These are phyloP conservation scores for Caiman crocodilus DNA, from an alignment of 2,797 vertebrate species.

Conservation along the genomic window DNA sequence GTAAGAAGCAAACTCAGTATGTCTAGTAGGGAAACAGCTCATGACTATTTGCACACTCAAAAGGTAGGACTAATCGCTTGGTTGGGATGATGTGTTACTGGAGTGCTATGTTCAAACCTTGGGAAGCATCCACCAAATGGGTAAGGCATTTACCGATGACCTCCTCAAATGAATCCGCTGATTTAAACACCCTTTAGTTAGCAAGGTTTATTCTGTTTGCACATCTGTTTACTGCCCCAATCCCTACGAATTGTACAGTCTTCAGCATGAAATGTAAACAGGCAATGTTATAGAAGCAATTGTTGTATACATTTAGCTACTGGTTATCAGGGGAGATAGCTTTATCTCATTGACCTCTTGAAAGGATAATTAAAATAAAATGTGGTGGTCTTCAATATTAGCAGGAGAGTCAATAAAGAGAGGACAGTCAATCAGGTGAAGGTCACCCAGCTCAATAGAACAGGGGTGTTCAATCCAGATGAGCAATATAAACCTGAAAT, in stretches of 20 bases:
- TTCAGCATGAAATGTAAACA: not conserved
- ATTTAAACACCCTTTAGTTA: not conserved
- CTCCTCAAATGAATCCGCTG: not conserved
- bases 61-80: accelerated
- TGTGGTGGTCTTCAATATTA: not conserved
- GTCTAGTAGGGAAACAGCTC: not conserved
- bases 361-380: slow-evolving; percentile 9
- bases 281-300: not conserved
- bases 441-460: not conserved
- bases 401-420: not conserved
- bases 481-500: not conserved
- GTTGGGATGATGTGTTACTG: not conserved
- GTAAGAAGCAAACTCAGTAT: accelerated
- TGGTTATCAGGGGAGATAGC: slow-evolving; percentile 2
- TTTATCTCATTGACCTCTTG: not conserved
- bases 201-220: slow-evolving; percentile 47
- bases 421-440: accelerated
- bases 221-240: slow-evolving; percentile 5
- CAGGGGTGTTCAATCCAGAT: not conserved
- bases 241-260: slow-evolving; percentile 2
- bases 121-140: not conserved
- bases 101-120: not conserved
- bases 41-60: accelerated
- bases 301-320: slow-evolving; percentile 4
- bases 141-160: not conserved